Percentiles rank a stretch among this genome's conserved stretches.
phyloP scores from a whole-genome alignment of 2,113 vertebrate species.

The Oryzias melastigma region DNA sequence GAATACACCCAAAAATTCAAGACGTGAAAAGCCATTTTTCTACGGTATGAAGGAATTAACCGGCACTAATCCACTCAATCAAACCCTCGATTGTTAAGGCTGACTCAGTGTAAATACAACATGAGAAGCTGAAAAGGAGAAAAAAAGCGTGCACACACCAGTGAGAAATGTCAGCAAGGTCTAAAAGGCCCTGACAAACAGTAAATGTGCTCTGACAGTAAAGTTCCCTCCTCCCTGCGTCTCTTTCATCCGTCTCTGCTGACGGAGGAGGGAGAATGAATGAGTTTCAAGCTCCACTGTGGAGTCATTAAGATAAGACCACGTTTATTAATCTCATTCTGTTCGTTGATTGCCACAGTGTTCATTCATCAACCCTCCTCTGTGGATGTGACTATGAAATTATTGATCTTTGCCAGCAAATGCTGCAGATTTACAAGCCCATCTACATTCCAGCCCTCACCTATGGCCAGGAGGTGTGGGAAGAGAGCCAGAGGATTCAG shows the following conservation, averaged over 20 bases:
- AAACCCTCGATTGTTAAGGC: slow-evolving; percentile 34
- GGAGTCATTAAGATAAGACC: slow-evolving; percentile 52
- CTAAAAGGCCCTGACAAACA: slow-evolving; percentile 24
- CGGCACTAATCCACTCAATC: slow-evolving; percentile 43
- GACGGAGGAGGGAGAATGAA: slow-evolving; percentile 13
- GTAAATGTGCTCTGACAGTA: slow-evolving; percentile 4
- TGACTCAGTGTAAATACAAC: slow-evolving; percentile 23
- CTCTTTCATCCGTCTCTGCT: background rate
- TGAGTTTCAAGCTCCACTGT: slow-evolving; percentile 13
- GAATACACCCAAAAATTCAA: too few relatives aligned
- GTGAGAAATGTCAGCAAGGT: background rate
- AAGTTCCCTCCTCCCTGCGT: background rate
- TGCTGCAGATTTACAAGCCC: too few relatives aligned
- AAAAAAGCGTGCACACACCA: background rate
- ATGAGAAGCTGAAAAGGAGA: slow-evolving; percentile 14
- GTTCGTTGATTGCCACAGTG: slow-evolving; percentile 15
- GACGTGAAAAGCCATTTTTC: too few relatives aligned
- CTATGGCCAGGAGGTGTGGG: too few relatives aligned
- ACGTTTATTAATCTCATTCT: slow-evolving; percentile 42
- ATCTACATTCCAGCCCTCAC: too few relatives aligned
- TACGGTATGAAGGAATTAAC: slow-evolving; percentile 18
- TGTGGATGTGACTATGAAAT: background rate
- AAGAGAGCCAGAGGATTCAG: too few relatives aligned
- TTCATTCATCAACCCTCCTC: slow-evolving; percentile 20
- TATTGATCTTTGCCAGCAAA: too few relatives aligned